Evolutionary conservation across 2,888 invertebrate species (phyloP).

Genomic region (Autographa gamma): DNA sequence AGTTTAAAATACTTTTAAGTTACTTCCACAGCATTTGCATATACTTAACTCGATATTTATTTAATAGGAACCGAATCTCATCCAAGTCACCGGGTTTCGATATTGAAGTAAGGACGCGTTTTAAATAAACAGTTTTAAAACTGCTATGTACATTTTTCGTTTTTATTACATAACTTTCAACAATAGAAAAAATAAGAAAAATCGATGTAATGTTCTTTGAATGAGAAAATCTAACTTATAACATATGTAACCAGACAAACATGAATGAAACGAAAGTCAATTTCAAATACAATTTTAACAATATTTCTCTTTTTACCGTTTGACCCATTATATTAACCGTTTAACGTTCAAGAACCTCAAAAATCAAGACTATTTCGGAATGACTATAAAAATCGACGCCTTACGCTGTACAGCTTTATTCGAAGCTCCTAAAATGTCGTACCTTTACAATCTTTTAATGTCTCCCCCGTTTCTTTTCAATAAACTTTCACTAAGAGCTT

Average conservation of each 20-base stretch:
- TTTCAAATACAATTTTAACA: too few relatives aligned
- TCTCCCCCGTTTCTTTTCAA: slow-evolving; percentile 78
- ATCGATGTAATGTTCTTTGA: too few relatives aligned
- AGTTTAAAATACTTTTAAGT: slow-evolving; percentile 47
- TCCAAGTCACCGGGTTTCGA: slow-evolving; percentile 25
- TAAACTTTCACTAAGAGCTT: slow-evolving; percentile 84
- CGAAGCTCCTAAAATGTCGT: slow-evolving; percentile 28
- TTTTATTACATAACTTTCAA: too few relatives aligned
- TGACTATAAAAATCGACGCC: neutral
- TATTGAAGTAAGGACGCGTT: slow-evolving; percentile 33
- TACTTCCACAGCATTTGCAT: slow-evolving; percentile 51
- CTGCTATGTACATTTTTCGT: too few relatives aligned
- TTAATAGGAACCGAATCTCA: slow-evolving; percentile 44
- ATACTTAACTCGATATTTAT: slow-evolving; percentile 55
- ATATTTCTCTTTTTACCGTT: too few relatives aligned
- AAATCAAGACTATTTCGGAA: neutral
- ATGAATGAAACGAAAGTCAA: too few relatives aligned
- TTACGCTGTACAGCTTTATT: neutral
- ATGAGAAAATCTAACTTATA: too few relatives aligned
- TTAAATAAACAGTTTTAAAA: slow-evolving; percentile 11
- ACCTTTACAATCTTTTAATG: slow-evolving; percentile 56
- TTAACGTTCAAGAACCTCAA: neutral
- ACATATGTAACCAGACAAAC: too few relatives aligned
- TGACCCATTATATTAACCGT: too few relatives aligned
- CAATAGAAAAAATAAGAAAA: too few relatives aligned